Base-by-base conservation (phyloP, 2,888 invertebrate genomes). In the Hypomecis punctinalis region DNA sequence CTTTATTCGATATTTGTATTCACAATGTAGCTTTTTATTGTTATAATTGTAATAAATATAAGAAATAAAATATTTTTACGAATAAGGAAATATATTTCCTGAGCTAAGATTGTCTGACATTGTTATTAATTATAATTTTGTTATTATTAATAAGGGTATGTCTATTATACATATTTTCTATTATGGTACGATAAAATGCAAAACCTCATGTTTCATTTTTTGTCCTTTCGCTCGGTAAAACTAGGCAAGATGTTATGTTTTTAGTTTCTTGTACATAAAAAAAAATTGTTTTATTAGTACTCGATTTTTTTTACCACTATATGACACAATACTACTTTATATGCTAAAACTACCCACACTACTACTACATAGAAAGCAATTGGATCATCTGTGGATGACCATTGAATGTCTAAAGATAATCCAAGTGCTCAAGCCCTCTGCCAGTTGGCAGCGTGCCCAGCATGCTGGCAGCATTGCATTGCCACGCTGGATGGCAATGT, bases 1-100 rank as follows among this genome's bases (percentile, higher is more conserved):
- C 61, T 76, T 61, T 74, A 68, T 52, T 66, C 63, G 11, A 40
- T 72, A 66, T 54, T 70, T 33, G 45, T 68, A 45, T 63, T 69
- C 47, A 63, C 71, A 61, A 53, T 69, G 67, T 73, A 76, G 65
- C 69, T 69, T 67, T 68, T 67, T 66, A 67, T 54, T 64, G 56
- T 69, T 59, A 51, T 43, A 43, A 61, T 43, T 56, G n/a, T 40
- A 52, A 51, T 47, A 47, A 53, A 55, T 43, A 4, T 45, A 57
- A 52, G 23, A 40, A 56, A 59, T 13, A n/a, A 49, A 61, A 61
- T 63, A 68, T 67, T 64, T 70, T 67, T 56, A 56, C 56, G 13
- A 39, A n/a, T 43, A 48, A 48, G 56, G 63, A 66, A 70, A 70
- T 67, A 57, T 57, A 58, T 63, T 68, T 63, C 62, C 60, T 39